Evolutionary conservation across 2,888 invertebrate species (phyloP).

Genomic region (Spisula subtruncata): DNA sequence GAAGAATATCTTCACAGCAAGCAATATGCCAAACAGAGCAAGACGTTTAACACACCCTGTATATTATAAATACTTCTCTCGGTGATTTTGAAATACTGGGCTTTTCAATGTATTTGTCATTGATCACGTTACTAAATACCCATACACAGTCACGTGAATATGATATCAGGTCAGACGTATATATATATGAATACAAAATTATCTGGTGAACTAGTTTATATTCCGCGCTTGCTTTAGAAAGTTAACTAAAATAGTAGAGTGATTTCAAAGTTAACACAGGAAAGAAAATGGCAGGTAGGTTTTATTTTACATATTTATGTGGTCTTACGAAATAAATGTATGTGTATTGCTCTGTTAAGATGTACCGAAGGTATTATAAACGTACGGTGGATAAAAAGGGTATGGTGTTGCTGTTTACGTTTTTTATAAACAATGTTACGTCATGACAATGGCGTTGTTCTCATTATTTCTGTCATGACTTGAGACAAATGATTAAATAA

Average conservation of each 20-base stretch:
- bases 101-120: background rate
- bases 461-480: no score
- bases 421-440: no score
- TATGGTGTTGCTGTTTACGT: no score
- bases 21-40: no score
- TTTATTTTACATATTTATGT: background rate
- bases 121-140: background rate
- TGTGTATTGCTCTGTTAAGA: no score
- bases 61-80: background rate
- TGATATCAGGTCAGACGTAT: background rate
- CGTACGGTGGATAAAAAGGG: no score
- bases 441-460: no score
- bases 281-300: constrained; percentile 10
- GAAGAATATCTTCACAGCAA: no score
- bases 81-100: background rate
- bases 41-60: no score
- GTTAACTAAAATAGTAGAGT: background rate
- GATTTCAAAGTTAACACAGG: background rate
- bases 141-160: background rate
- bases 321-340: no score
- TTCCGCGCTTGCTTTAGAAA: background rate
- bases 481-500: no score
- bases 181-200: background rate
- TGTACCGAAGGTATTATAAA: no score
- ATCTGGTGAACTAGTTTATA: background rate